A percentile compares a stretch with the other conserved stretches of the same genome.
These are phyloP conservation scores for Ceuthmochares aereus DNA, from an alignment of 2,113 vertebrate species.

Conservation along the genomic window DNA sequence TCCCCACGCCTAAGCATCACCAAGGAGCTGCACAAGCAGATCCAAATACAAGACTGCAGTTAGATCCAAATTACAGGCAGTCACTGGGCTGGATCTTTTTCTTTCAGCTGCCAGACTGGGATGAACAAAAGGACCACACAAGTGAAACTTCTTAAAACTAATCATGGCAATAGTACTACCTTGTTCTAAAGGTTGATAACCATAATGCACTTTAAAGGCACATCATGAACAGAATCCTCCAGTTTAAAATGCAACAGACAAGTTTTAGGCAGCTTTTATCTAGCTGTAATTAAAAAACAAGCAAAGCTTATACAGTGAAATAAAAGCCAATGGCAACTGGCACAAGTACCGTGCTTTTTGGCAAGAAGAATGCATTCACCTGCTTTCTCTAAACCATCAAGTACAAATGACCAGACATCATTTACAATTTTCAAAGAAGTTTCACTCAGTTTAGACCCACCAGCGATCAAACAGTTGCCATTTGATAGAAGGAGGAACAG, in stretches of 20 bases:
- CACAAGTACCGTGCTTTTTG: background rate
- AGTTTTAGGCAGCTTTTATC: background rate
- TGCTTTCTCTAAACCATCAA: background rate
- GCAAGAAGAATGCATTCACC: background rate
- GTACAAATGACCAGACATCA: background rate
- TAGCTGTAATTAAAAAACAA: background rate
- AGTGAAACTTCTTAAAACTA: background rate
- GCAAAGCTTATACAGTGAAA: background rate
- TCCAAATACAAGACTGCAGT: background rate
- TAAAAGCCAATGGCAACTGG: background rate
- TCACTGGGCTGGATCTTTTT: background rate
- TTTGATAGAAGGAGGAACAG: background rate
- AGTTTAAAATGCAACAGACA: background rate
- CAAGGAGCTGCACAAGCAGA: background rate
- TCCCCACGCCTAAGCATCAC: background rate
- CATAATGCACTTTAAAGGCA: background rate
- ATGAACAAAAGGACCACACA: background rate
- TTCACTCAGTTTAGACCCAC: background rate
- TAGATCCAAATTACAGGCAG: background rate
- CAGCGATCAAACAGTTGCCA: background rate
- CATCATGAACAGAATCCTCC: background rate
- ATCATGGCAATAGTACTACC: background rate
- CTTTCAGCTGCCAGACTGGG: background rate
- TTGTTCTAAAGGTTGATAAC: background rate
- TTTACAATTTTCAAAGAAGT: background rate